Evolutionary conservation across 2,797 vertebrate genomes (phyloP).

Genomic region (Lagorchestes hirsutus): DNA sequence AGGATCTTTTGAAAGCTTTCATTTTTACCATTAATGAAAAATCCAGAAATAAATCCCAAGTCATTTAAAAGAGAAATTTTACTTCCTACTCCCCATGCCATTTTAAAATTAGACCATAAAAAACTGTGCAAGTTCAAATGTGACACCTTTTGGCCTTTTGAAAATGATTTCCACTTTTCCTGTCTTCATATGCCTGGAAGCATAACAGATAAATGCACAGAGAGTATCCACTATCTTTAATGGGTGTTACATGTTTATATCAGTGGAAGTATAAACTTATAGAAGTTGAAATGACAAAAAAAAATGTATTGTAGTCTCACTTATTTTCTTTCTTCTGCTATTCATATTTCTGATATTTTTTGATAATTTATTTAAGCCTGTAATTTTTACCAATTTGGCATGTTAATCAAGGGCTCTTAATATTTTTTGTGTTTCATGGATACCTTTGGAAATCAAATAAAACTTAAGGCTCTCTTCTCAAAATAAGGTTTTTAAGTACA

Average conservation of each 20-base stretch:
- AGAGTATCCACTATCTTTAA: neutral
- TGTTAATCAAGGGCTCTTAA: neutral
- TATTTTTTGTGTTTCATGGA: neutral
- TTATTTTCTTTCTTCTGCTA: neutral
- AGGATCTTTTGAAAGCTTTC: neutral
- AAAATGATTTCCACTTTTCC: neutral
- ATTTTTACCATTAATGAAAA: neutral
- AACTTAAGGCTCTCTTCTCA: neutral
- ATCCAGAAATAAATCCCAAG: neutral
- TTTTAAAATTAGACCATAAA: slow-evolving; percentile 41
- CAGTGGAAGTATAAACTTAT: neutral
- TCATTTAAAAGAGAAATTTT: slow-evolving; percentile 19
- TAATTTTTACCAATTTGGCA: neutral
- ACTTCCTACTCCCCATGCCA: neutral
- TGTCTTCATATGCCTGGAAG: neutral
- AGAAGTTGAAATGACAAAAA: slow-evolving; percentile 25
- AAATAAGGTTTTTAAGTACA: too few species aligned
- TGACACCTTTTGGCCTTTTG: neutral
- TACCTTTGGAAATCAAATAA: neutral
- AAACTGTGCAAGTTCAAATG: slow-evolving; percentile 14
- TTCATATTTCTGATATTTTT: neutral
- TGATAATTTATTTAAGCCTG: neutral
- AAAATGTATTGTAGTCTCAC: neutral
- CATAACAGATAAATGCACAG: neutral
- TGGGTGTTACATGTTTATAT: neutral